These are phyloP conservation scores for Drosophila funebris DNA, from an alignment of 1,140 invertebrate genomes.

Conservation along the genomic window DNA sequence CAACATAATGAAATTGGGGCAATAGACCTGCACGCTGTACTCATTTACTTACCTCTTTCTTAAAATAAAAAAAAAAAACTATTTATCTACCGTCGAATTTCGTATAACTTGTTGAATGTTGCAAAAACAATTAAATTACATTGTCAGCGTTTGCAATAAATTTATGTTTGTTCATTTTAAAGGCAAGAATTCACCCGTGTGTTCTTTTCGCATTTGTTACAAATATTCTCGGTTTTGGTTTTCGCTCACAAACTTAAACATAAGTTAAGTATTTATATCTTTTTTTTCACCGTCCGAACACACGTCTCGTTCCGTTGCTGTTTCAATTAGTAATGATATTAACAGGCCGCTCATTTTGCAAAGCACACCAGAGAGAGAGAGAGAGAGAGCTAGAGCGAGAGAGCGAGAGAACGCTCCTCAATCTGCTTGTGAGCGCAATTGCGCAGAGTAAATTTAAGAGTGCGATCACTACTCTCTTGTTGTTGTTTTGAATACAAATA, in stretches of 20 bases:
- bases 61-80: neutral
- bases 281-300: neutral
- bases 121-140: slow-evolving; percentile 40
- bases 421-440: neutral
- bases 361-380: neutral
- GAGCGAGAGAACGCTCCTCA: neutral
- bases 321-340: neutral
- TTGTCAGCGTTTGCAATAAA: slow-evolving; percentile 36
- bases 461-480: neutral
- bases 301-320: neutral
- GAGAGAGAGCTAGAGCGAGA: neutral
- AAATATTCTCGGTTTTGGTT: neutral
- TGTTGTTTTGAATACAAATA: slow-evolving; percentile 33
- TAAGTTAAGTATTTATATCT: neutral
- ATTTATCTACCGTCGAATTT: slow-evolving; percentile 3
- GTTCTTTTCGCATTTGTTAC: too few relatives aligned
- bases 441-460: neutral
- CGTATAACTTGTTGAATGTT: slow-evolving; percentile 12
- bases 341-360: neutral
- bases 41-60: slow-evolving; percentile 35
- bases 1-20: slow-evolving; percentile 27
- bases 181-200: slow-evolving; percentile 11
- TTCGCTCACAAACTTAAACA: neutral
- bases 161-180: slow-evolving; percentile 54
- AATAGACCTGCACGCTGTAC: slow-evolving; percentile 21